These are phyloP conservation scores for Reticulitermes speratus DNA, from an alignment of 1,140 invertebrate species.

Conservation along the genomic window DNA sequence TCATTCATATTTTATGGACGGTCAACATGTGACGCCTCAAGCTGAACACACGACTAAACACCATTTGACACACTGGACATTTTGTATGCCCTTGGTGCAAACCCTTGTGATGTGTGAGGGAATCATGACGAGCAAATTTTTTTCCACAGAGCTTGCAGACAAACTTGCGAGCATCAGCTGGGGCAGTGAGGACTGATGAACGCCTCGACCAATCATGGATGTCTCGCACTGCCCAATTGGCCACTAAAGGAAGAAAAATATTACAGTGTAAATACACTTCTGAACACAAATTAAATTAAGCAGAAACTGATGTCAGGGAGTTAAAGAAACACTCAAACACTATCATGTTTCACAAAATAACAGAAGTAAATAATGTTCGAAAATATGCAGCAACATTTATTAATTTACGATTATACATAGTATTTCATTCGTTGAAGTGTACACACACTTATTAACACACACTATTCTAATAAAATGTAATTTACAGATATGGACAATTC, in stretches of 20 bases:
- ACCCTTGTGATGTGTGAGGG: constrained; percentile 71
- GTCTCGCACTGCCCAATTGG: background rate
- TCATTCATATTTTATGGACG: constrained; percentile 41
- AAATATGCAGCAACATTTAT: background rate
- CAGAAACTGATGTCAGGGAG: background rate
- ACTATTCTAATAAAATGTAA: no score
- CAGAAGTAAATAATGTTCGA: background rate
- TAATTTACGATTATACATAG: background rate
- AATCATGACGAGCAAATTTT: constrained; percentile 73
- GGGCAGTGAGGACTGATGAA: background rate
- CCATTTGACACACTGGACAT: constrained; percentile 60
- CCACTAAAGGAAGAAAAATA: background rate
- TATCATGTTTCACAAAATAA: background rate
- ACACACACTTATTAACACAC: background rate
- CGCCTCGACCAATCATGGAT: background rate
- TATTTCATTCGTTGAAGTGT: background rate
- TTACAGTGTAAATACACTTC: background rate
- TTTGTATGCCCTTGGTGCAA: constrained; percentile 72
- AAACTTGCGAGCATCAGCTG: constrained; percentile 37
- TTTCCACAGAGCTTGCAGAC: constrained; percentile 67
- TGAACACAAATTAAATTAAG: background rate
- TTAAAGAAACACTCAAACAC: background rate
- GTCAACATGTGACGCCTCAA: constrained; percentile 53
- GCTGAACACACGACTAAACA: constrained; percentile 59
- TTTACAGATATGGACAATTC: no score